Evolutionary conservation across 1,140 invertebrate species (phyloP).

Genomic region (Brachionus koreanus): DNA sequence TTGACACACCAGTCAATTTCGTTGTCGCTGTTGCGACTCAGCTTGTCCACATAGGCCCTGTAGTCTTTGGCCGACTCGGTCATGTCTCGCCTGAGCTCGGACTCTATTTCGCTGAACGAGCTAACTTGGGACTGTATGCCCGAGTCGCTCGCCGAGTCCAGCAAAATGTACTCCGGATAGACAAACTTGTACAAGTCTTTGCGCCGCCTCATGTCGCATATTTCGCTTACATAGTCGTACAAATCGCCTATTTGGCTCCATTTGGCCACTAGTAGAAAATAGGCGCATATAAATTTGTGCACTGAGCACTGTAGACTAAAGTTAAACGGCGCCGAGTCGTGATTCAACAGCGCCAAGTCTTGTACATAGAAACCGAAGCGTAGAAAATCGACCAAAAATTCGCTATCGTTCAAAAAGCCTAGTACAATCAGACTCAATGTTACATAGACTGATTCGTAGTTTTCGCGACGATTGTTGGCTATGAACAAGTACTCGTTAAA

Average conservation of each 20-base stretch:
- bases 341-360: conserved; percentile 11
- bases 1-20: conserved; percentile 2
- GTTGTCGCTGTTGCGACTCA: neutral
- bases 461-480: conserved; percentile 23
- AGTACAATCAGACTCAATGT: neutral
- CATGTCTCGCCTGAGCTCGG: neutral
- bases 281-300: conserved; percentile 39
- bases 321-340: neutral
- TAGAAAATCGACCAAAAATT: neutral
- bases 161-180: conserved; percentile 34
- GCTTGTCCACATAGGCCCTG: neutral
- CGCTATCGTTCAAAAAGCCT: conserved; percentile 27
- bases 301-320: conserved; percentile 17
- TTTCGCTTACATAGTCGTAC: conserved; percentile 21
- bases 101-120: conserved; percentile 23
- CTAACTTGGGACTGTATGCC: neutral
- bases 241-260: neutral
- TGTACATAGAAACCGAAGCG: conserved; percentile 38
- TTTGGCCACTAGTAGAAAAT: conserved; percentile 21
- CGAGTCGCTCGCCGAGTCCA: conserved; percentile 14
- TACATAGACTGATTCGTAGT: conserved; percentile 13
- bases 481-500: conserved; percentile 28
- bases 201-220: neutral
- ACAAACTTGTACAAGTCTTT: conserved; percentile 36
- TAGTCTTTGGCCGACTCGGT: neutral